phyloP scores from a whole-genome alignment of 2,888 invertebrate genomes.

The Oscheius sp. region DNA sequence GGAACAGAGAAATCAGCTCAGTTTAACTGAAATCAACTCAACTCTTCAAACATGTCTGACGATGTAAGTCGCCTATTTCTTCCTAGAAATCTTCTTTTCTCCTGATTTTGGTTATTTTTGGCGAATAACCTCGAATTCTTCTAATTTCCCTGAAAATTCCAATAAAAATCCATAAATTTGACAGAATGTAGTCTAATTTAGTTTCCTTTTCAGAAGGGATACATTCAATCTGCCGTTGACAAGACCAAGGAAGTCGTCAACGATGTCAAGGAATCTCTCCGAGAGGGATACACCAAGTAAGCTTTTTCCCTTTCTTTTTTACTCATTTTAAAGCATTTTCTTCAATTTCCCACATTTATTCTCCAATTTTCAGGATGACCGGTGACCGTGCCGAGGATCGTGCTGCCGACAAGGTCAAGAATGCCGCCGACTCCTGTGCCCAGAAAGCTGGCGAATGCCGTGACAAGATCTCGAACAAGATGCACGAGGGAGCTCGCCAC shows the following conservation, averaged over 20 bases:
- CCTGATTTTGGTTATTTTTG: too few relatives aligned
- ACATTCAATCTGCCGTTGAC: slow-evolving; percentile 21
- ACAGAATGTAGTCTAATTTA: background rate
- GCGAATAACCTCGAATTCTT: too few relatives aligned
- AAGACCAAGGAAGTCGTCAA: slow-evolving; percentile 25
- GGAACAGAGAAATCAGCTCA: too few relatives aligned
- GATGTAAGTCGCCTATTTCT: background rate
- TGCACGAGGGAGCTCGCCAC: background rate
- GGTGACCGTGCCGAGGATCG: slow-evolving; percentile 17
- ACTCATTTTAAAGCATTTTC: too few relatives aligned
- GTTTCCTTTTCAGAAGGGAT: slow-evolving; percentile 1
- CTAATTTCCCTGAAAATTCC: too few relatives aligned
- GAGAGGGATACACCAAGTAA: too few relatives aligned
- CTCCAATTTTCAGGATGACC: background rate
- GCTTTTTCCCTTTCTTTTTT: too few relatives aligned
- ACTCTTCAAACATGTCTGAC: background rate
- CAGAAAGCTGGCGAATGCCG: background rate
- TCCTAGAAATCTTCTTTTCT: too few relatives aligned
- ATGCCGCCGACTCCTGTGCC: slow-evolving; percentile 6
- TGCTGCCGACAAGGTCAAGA: slow-evolving; percentile 23
- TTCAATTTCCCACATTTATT: too few relatives aligned
- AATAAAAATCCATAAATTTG: background rate
- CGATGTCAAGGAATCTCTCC: slow-evolving; percentile 5
- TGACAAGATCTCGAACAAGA: slow-evolving; percentile 8
- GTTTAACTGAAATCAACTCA: background rate